Conservation (phyloP, 2,888 invertebrate genomes). For the Macrosiphum euphorbiae region DNA sequence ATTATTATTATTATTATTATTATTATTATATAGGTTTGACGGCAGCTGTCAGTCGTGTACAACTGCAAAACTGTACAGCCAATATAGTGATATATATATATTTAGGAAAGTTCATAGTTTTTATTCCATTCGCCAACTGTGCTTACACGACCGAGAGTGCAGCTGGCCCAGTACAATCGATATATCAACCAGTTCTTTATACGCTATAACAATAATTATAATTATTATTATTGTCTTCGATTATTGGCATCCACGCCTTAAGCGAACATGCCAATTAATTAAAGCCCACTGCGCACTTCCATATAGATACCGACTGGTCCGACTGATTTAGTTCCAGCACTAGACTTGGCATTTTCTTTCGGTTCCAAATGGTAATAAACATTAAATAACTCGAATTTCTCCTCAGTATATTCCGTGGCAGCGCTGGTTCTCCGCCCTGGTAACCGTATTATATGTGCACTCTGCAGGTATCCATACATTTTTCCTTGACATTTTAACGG, state of each 20-base stretch:
- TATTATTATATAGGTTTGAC: background rate
- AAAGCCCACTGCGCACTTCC: background rate
- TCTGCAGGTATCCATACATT: background rate
- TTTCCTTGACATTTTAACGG: background rate
- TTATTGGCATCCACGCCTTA: background rate
- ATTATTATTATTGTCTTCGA: background rate
- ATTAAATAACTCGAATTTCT: background rate
- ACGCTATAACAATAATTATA: background rate
- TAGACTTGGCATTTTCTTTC: background rate
- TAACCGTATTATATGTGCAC: background rate
- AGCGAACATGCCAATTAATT: background rate
- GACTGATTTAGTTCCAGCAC: background rate
- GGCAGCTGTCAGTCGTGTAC: background rate
- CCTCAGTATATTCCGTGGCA: background rate
- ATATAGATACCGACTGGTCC: background rate
- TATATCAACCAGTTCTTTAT: background rate
- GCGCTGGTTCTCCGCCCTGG: background rate
- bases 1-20: too few species aligned
- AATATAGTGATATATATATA: too few species aligned
- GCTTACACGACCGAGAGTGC: background rate
- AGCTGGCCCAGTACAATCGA: background rate
- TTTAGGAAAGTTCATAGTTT: background rate
- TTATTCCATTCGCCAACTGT: background rate
- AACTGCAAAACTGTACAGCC: too few species aligned
- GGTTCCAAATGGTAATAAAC: background rate